phyloP scores from a whole-genome alignment of 1,140 invertebrate species.

The Drosophila gunungcola region DNA sequence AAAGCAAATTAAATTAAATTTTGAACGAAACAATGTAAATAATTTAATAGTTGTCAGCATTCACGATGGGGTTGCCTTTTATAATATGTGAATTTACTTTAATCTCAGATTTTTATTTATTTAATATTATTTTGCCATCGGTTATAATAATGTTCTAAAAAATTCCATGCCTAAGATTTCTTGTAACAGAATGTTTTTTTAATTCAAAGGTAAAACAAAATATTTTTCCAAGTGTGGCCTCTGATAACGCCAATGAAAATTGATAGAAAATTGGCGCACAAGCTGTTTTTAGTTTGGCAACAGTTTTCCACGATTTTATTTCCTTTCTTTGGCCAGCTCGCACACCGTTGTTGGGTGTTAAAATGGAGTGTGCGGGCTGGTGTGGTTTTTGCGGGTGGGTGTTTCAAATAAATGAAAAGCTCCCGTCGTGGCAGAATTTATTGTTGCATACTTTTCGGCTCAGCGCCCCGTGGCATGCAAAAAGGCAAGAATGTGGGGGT shows the following conservation, averaged over 20 bases:
- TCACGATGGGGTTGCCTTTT: too few species aligned
- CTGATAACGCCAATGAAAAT: slow-evolving; percentile 46
- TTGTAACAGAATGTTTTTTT: background rate
- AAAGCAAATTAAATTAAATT: too few species aligned
- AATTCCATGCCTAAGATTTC: background rate
- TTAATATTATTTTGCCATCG: too few species aligned
- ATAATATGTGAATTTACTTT: too few species aligned
- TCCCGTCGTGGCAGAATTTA: slow-evolving; percentile 63
- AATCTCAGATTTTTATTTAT: too few species aligned
- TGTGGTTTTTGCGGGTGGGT: background rate
- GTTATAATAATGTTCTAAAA: too few species aligned
- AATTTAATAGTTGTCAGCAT: too few species aligned
- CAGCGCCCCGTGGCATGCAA: slow-evolving; percentile 62
- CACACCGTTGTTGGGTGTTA: slow-evolving; percentile 5
- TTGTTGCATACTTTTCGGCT: slow-evolving; percentile 81
- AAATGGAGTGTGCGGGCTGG: background rate
- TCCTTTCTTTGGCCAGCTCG: slow-evolving; percentile 2
- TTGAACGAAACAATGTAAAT: too few species aligned
- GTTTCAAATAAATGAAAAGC: slow-evolving; percentile 65
- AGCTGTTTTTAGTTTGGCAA: slow-evolving; percentile 72
- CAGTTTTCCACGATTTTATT: slow-evolving; percentile 62
- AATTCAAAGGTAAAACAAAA: too few species aligned
- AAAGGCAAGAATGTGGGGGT: slow-evolving; percentile 9
- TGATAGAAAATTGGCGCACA: slow-evolving; percentile 78
- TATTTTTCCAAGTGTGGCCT: background rate